These are phyloP conservation scores for Cataglyphis albicans DNA, from an alignment of 2,888 invertebrate species.

Conservation along the genomic window DNA sequence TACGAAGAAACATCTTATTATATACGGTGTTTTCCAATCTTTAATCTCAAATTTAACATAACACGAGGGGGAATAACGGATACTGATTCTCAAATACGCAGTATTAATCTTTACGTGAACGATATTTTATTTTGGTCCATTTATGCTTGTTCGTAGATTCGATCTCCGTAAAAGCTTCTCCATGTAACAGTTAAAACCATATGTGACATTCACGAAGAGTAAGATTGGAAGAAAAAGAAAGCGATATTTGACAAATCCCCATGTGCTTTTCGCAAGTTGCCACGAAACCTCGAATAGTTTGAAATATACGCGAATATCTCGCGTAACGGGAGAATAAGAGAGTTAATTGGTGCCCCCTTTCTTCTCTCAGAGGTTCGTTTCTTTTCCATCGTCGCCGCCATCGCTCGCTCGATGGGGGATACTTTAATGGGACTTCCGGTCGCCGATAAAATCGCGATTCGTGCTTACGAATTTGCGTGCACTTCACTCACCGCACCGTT, in stretches of 20 bases:
- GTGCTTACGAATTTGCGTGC: slow-evolving; percentile 63
- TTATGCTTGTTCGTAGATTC: neutral
- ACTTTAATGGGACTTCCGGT: slow-evolving; percentile 67
- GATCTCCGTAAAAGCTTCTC: slow-evolving; percentile 40
- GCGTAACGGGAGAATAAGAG: slow-evolving; percentile 62
- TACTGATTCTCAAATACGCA: neutral
- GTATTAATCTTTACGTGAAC: slow-evolving; percentile 1
- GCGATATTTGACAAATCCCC: slow-evolving; percentile 29
- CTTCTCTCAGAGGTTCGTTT: slow-evolving; percentile 55
- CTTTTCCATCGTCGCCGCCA: slow-evolving; percentile 20
- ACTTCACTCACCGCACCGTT: slow-evolving; percentile 49
- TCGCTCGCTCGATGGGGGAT: slow-evolving; percentile 55
- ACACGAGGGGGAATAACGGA: neutral
- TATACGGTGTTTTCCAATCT: neutral
- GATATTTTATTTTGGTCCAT: slow-evolving; percentile 8
- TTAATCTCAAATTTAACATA: slow-evolving; percentile 14
- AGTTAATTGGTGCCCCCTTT: slow-evolving; percentile 73
- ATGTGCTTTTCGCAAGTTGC: slow-evolving; percentile 52
- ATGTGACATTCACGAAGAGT: neutral
- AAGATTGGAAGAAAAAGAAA: neutral
- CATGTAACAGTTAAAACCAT: slow-evolving; percentile 23
- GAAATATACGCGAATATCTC: slow-evolving; percentile 11
- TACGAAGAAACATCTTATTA: neutral
- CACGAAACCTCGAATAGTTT: slow-evolving; percentile 51
- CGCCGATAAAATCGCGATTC: slow-evolving; percentile 59